phyloP scores from a whole-genome alignment of 2,888 invertebrate genomes.

The Iselma pallidipennis region DNA sequence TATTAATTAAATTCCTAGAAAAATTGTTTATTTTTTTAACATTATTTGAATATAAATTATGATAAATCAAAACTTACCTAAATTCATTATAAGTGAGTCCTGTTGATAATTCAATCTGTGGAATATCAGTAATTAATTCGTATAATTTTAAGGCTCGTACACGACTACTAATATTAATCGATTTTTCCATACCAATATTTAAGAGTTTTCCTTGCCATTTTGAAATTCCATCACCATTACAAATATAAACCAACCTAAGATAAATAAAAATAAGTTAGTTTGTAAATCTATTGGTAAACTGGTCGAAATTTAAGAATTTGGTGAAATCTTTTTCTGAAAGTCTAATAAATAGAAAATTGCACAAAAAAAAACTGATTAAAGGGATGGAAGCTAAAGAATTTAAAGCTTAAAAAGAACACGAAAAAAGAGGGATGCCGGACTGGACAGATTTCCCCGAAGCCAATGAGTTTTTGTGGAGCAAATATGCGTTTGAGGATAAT shows the following conservation, averaged over 20 bases:
- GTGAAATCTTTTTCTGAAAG: no score
- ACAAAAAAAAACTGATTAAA: no score
- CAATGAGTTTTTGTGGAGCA: no score
- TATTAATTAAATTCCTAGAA: conserved; percentile 44
- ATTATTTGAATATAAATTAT: conserved; percentile 13
- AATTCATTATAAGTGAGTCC: conserved; percentile 35
- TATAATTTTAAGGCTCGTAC: conserved; percentile 45
- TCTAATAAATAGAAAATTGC: no score
- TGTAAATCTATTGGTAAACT: conserved; percentile 40
- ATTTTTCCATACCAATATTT: conserved; percentile 24
- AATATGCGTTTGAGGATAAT: no score
- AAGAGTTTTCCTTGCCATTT: conserved; percentile 35
- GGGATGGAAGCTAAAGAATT: no score
- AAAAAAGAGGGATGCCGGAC: no score
- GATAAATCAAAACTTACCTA: conserved; percentile 36
- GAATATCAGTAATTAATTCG: conserved; percentile 39
- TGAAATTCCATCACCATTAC: conserved; percentile 21
- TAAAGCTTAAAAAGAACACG: no score
- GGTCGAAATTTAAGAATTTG: no score
- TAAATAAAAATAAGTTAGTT: background rate
- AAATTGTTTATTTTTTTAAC: conserved; percentile 1
- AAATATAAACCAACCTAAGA: conserved; percentile 39
- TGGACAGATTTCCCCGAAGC: no score
- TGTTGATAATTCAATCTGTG: conserved; percentile 35
- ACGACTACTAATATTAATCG: background rate